Conservation (phyloP, 37 sponge, comb jelly and placozoan species). For the Beroe forskalii region DNA sequence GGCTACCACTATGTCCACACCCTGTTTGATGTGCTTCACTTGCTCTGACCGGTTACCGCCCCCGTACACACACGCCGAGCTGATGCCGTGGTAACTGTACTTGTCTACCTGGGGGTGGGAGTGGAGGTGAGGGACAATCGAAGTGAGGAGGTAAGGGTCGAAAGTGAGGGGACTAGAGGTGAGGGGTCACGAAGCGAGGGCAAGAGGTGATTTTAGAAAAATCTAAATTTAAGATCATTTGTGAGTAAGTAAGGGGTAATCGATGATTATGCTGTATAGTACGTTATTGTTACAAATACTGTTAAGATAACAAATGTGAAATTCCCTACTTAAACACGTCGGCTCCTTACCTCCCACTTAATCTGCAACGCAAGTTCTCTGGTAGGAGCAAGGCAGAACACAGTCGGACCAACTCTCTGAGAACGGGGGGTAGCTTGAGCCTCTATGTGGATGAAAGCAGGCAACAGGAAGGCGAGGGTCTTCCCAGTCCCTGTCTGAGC, state of each 20-base stretch:
- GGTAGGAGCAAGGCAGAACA: constrained; percentile 88
- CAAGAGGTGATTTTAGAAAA: too few relatives aligned
- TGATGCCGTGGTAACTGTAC: constrained; percentile 82
- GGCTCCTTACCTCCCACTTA: constrained; percentile 76
- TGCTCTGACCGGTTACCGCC: constrained; percentile 86
- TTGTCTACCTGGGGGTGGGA: constrained; percentile 76
- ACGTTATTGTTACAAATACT: too few relatives aligned
- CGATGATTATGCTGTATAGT: too few relatives aligned
- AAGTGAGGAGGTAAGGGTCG: too few relatives aligned
- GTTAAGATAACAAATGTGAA: too few relatives aligned
- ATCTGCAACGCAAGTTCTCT: constrained; percentile 95
- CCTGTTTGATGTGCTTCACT: constrained; percentile 68
- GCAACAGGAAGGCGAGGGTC: constrained; percentile 93
- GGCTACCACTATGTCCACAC: constrained; percentile 83
- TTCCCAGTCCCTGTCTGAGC: constrained; percentile 99
- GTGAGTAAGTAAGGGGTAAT: too few relatives aligned
- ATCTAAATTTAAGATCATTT: too few relatives aligned
- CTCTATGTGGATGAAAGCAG: constrained; percentile 91
- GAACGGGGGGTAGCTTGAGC: constrained; percentile 78
- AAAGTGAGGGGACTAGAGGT: too few relatives aligned
- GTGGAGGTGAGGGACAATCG: too few relatives aligned
- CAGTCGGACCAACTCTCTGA: constrained; percentile 81
- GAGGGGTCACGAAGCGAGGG: too few relatives aligned
- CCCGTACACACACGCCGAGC: constrained; percentile 92
- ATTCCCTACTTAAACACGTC: too few relatives aligned